A percentile compares a stretch with the other conserved stretches of the same genome.
Evolutionary conservation across 2,888 invertebrate genomes (phyloP).

Genomic region (Parapristionchus giblindavisi): DNA sequence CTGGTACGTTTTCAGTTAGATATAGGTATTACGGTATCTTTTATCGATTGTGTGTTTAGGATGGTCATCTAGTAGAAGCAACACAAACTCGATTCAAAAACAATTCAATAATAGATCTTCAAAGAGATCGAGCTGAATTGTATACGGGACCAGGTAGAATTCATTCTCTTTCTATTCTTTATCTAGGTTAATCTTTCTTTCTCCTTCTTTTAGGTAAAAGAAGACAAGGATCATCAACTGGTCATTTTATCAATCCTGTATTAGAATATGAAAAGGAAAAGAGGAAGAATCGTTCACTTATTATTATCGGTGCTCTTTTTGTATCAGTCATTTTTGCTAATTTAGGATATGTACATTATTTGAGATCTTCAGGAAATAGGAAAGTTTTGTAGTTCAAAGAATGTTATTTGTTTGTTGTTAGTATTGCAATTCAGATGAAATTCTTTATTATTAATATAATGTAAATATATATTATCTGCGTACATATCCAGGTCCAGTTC

Average conservation of each 20-base stretch:
- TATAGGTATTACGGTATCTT: background rate
- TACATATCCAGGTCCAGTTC: slow-evolving; percentile 64
- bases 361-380: slow-evolving; percentile 20
- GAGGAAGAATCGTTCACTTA: slow-evolving; percentile 29
- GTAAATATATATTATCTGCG: slow-evolving; percentile 21
- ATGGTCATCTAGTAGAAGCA: slow-evolving; percentile 25
- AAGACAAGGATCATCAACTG: background rate
- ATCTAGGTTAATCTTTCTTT: background rate
- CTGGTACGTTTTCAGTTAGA: slow-evolving; percentile 25
- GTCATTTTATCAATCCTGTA: slow-evolving; percentile 29
- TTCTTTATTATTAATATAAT: slow-evolving; percentile 21
- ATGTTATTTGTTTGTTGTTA: slow-evolving; percentile 6
- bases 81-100: slow-evolving; percentile 11
- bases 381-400: slow-evolving; percentile 18
- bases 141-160: slow-evolving; percentile 34
- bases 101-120: slow-evolving; percentile 11
- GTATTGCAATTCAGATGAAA: background rate
- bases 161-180: background rate
- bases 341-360: slow-evolving; percentile 35
- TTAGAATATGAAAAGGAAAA: slow-evolving; percentile 27
- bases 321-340: slow-evolving; percentile 23
- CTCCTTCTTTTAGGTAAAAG: background rate
- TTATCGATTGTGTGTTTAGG: background rate
- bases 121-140: slow-evolving; percentile 13
- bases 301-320: slow-evolving; percentile 26